A percentile compares a stretch with the other conserved stretches of the same genome.
phyloP scores from a whole-genome alignment of 2,113 vertebrate genomes.

The Hassar affinis region DNA sequence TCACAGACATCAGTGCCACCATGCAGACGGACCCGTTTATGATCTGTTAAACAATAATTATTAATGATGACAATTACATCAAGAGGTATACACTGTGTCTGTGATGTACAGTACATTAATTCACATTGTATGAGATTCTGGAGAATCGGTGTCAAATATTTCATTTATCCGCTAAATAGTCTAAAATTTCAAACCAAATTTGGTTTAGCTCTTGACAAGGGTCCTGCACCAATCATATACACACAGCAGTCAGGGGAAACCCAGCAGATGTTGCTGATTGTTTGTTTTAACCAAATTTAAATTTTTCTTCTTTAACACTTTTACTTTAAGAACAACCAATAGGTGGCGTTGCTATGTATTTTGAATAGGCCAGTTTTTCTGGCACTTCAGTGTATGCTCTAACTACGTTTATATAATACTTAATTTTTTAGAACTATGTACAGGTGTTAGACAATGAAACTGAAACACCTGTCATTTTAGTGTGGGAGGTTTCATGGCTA shows the following conservation, averaged over 20 bases:
- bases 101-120: background rate
- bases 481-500: no score
- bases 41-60: conserved; percentile 49
- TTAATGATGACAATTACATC: background rate
- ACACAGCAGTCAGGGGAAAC: background rate
- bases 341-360: no score
- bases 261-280: background rate
- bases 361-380: no score
- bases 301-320: background rate
- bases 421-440: no score
- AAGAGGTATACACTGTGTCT: background rate
- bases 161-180: background rate
- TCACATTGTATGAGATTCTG: background rate
- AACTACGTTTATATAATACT: no score
- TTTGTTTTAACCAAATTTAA: background rate
- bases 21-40: conserved; percentile 29
- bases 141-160: no score
- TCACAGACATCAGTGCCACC: conserved; percentile 46
- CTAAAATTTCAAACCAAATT: background rate
- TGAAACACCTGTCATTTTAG: no score
- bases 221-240: background rate
- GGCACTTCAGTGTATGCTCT: no score
- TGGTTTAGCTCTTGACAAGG: background rate
- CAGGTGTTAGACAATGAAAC: no score
- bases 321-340: background rate